These are phyloP conservation scores for Microcebus lehilahytsara DNA, from an alignment of 2,113 vertebrate species.

Conservation along the genomic window DNA sequence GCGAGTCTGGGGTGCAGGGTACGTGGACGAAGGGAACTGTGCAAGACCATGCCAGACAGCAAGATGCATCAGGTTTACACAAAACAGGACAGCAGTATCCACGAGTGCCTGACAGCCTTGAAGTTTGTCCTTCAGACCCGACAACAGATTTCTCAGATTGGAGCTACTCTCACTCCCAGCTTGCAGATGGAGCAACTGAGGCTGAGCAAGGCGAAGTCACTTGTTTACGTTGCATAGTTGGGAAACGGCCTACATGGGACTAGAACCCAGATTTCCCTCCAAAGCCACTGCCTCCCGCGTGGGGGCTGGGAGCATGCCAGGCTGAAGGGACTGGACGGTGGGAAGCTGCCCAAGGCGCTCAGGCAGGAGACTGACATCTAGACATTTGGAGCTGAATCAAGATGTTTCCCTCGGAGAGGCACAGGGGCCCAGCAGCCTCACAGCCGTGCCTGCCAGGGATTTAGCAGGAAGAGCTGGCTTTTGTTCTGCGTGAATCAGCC, in stretches of 20 bases:
- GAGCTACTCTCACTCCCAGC: neutral
- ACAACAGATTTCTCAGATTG: neutral
- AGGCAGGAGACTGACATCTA: neutral
- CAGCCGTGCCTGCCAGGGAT: conserved; percentile 49
- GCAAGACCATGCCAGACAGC: neutral
- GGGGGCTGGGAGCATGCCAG: neutral
- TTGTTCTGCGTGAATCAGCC: conserved; percentile 74
- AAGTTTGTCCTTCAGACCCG: neutral
- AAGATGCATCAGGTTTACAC: neutral
- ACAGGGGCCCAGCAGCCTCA: neutral
- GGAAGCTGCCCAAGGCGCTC: neutral
- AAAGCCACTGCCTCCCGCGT: neutral
- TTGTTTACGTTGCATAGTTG: neutral
- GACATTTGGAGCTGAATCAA: neutral
- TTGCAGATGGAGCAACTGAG: neutral
- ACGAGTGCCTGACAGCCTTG: neutral
- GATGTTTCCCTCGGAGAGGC: neutral
- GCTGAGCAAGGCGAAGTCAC: neutral
- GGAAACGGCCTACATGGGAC: neutral
- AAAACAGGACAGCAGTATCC: neutral
- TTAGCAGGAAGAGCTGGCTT: conserved; percentile 73
- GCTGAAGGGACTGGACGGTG: neutral
- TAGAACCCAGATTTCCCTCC: neutral
- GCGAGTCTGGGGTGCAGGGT: neutral
- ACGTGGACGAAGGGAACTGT: neutral